Percentiles rank a stretch among this genome's conserved stretches.
Conservation (phyloP, 2,888 invertebrate species). For the Scaptomyza tumidula region DNA sequence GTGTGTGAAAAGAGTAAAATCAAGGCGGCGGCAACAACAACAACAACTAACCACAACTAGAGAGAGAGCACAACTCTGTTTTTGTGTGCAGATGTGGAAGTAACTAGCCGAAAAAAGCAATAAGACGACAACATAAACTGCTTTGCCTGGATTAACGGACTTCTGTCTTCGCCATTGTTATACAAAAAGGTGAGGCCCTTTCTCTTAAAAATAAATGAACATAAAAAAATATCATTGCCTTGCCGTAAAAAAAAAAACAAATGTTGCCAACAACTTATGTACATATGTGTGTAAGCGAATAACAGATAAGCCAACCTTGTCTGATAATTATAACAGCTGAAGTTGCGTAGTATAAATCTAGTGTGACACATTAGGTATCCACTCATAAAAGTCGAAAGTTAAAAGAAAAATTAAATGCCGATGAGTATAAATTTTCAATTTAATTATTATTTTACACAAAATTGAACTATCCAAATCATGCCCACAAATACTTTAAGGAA, state of each 20-base stretch:
- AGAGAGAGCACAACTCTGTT: constrained; percentile 44
- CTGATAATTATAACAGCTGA: constrained; percentile 53
- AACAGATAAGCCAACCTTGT: constrained; percentile 50
- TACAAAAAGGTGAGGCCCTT: constrained; percentile 43
- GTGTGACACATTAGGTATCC: constrained; percentile 33
- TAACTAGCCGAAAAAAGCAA: constrained; percentile 45
- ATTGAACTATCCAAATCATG: no score
- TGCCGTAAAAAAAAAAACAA: constrained; percentile 27
- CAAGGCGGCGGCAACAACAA: constrained; percentile 32
- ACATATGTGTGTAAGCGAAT: not conserved
- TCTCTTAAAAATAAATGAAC: constrained; percentile 1
- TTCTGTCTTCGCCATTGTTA: constrained; percentile 20
- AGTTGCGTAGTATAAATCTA: constrained; percentile 34
- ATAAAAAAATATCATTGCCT: constrained; percentile 28
- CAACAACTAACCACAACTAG: constrained; percentile 30
- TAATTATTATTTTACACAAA: no score
- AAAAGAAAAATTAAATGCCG: not conserved
- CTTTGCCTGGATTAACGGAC: constrained; percentile 46
- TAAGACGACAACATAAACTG: constrained; percentile 46
- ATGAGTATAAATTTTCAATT: no score
- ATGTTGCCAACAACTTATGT: constrained; percentile 10
- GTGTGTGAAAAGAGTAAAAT: constrained; percentile 36
- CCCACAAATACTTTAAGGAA: no score
- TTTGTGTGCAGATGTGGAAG: constrained; percentile 51
- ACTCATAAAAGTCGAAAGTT: constrained; percentile 9